Evolutionary conservation across 2,888 invertebrate species (phyloP).

Genomic region (Ypsolopha sequella): DNA sequence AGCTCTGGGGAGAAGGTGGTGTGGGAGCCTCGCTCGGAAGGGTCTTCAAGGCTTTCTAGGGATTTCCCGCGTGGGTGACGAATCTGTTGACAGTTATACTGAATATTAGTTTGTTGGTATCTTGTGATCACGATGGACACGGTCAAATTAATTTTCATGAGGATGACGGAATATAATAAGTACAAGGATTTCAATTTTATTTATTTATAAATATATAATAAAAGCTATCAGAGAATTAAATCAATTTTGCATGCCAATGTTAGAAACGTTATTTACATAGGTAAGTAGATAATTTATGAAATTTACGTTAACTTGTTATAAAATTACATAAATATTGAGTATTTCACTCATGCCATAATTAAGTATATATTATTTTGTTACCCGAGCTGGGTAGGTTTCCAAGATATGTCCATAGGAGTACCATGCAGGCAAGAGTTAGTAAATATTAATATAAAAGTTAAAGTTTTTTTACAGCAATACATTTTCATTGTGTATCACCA

Average conservation of each 20-base stretch:
- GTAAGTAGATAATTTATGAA: background rate
- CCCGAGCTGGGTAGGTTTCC: no score
- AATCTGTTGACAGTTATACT: conserved; percentile 65
- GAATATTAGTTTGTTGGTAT: background rate
- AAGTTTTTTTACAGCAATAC: background rate
- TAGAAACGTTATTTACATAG: background rate
- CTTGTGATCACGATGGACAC: background rate
- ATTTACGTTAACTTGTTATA: background rate
- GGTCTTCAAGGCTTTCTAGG: conserved; percentile 86
- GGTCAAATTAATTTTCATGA: background rate
- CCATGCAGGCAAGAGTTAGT: background rate
- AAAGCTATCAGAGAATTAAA: background rate
- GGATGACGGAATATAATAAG: background rate
- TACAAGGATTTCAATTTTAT: background rate
- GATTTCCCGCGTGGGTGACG: conserved; percentile 89
- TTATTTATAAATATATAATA: conserved; percentile 4
- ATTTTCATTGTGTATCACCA: background rate
- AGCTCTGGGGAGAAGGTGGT: conserved; percentile 73
- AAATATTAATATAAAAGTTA: background rate
- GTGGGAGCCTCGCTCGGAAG: conserved; percentile 74
- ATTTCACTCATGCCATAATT: background rate
- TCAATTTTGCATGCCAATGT: conserved; percentile 7
- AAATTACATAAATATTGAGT: background rate
- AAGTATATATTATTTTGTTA: no score
- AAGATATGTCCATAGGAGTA: background rate